Percentiles rank a stretch among this genome's conserved stretches.
These are phyloP conservation scores for Onychostruthus taczanowskii DNA, from an alignment of 2,113 vertebrate species.

Conservation along the genomic window DNA sequence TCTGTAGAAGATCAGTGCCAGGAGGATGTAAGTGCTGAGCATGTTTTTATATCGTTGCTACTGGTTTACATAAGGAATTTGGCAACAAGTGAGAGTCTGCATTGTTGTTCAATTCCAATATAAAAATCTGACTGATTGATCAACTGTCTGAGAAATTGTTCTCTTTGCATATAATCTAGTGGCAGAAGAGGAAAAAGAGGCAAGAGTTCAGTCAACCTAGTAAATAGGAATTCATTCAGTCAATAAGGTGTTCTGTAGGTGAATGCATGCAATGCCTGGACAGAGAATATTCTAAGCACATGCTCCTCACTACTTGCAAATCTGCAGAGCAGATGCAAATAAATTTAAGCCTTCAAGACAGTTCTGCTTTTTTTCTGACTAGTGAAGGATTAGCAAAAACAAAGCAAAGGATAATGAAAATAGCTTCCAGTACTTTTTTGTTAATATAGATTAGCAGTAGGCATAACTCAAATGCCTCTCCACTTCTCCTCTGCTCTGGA, in stretches of 20 bases:
- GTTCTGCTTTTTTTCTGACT: neutral
- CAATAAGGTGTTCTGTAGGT: neutral
- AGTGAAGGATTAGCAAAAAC: neutral
- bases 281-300: neutral
- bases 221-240: neutral
- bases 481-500: neutral
- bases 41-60: neutral
- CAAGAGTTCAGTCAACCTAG: neutral
- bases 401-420: constrained; percentile 3
- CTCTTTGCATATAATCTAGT: neutral
- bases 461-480: neutral
- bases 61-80: neutral
- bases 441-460: neutral
- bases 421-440: neutral
- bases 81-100: neutral
- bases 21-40: neutral
- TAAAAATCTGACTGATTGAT: neutral
- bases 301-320: neutral
- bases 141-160: neutral
- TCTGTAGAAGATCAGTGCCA: neutral
- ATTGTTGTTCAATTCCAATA: neutral
- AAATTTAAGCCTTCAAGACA: neutral
- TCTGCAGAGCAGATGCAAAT: neutral
- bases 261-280: rapidly evolving
- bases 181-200: neutral